A percentile compares a stretch with the other conserved stretches of the same genome.
Evolutionary conservation across 2,797 vertebrate species (phyloP).

Genomic region (Peromyscus melanophrys): DNA sequence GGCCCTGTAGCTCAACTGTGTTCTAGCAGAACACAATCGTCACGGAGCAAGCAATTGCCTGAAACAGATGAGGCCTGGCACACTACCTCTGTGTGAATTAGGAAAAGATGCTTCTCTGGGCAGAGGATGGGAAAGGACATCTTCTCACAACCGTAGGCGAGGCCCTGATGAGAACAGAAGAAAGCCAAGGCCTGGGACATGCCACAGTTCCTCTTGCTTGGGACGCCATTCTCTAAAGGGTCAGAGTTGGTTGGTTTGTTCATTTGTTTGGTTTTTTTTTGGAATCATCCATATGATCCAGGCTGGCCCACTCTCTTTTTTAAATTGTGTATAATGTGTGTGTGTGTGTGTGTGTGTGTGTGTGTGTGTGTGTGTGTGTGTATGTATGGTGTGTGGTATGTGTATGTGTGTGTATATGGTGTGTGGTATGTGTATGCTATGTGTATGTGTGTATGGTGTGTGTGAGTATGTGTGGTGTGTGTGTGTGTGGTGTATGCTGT

Average conservation of each 20-base stretch:
- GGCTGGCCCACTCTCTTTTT: neutral
- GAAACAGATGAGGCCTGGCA: neutral
- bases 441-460: neutral
- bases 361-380: neutral
- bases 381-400: neutral
- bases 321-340: neutral
- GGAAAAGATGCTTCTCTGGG: neutral
- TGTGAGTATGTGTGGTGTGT: neutral
- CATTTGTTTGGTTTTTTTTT: neutral
- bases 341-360: neutral
- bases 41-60: neutral
- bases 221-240: neutral
- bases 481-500: too few species aligned
- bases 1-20: neutral
- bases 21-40: neutral
- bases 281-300: neutral
- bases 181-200: neutral
- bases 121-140: neutral
- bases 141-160: neutral
- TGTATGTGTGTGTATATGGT: neutral
- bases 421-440: neutral
- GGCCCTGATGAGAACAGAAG: neutral
- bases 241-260: neutral
- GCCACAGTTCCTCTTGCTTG: neutral
- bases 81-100: neutral